Evolutionary conservation across 2,888 invertebrate genomes (phyloP), one percentile per base, ranked within the genome.

Genomic region (Desoria tigrina): DNA sequence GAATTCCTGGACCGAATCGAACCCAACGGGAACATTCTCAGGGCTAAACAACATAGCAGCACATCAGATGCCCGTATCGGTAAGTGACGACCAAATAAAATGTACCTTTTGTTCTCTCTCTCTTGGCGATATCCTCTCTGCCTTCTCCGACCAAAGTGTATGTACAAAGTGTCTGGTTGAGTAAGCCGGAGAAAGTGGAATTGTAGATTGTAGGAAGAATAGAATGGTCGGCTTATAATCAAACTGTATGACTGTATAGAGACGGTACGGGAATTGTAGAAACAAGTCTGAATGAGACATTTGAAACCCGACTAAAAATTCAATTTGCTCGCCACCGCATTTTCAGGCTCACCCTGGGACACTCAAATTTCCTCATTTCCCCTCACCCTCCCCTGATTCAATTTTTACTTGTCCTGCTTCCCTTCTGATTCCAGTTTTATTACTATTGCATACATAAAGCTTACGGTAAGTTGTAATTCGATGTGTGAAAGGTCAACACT

Each of bases 1-100:
- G 93, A 94, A 84, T 94, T 90, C 84, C 87, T 94, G 81, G 93
- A 94, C 83, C 86, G 92, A 80, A 86, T 93, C 79, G 94, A 94
- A 84, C 92, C 90, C 79, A 94, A 92, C 83, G 93, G 93, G 79
- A 94, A 92, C 84, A 92, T 92, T 84, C 92, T 88, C 79, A 87
- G 88, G 81, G 90, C 90, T 80, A 92, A 92, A 84, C 88, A 89
- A 82, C 74, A 75, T 66, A 74, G 74, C 63, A 73, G 73, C 49
- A 74, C 75, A 39, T 73, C 73, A 23, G 75, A 74, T 65, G 73
- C 73, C 45, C 69, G 68, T 61, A 73, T 73, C 65, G 75, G 75
- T 75, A 73, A 73, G 74, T 61, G 14, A 16, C 51, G 23, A 23
- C 24, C 21, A 24, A 24, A 26, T 51, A 18, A 26, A 24, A 45